Base-by-base conservation (phyloP, 2,888 invertebrate genomes). In the Drosophila buzzatii region DNA sequence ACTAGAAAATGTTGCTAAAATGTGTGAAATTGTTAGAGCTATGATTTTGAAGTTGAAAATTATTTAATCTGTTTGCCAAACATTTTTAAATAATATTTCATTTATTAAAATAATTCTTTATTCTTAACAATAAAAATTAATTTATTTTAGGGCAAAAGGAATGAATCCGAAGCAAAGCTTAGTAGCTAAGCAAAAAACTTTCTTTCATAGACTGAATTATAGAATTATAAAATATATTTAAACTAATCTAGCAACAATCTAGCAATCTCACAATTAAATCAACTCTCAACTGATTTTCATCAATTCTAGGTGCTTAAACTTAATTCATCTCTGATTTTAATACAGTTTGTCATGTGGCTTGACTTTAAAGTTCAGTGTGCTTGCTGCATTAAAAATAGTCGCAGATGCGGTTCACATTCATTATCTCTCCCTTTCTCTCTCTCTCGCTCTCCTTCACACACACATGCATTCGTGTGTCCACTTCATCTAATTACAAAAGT, bases 401-500 rank as follows among this genome's bases (percentile, higher is more conserved):
- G 14, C 72, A 59, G 59, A 52, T 68, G 63, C 62, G 51, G 39
- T 49, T 33, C 72, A 59, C 49, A 42, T 12, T 57, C 44, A 35
- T 18, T 39, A 14, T 31, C n/a, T 33, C 56, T n/a, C 41, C 16
- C 8, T 9, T 4, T 2, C 14, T 42, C 18, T 42, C 18, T 44
- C 20, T 12, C 44, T 3, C 42, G 9, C 42, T 18, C 18, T 42
- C 41, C 9, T n/a, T 5, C 23, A 23, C 23, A 18, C 10, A 42
- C 23, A 31, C 23, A 39, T 39, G n/a, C 39, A 66, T 41, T 65
- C 65, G 33, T 62, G 49, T 71, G 67, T 68, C 47, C 81, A 79
- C 76, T 81, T 71, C 73, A 81, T 81, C 81, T 86, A 86, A 86
- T 86, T 85, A 82, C 70, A 62, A 85, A 85, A 85, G 86, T 85